These are phyloP conservation scores for Cryptocheilus praepositus DNA, from an alignment of 2,888 invertebrate genomes.

Conservation along the genomic window DNA sequence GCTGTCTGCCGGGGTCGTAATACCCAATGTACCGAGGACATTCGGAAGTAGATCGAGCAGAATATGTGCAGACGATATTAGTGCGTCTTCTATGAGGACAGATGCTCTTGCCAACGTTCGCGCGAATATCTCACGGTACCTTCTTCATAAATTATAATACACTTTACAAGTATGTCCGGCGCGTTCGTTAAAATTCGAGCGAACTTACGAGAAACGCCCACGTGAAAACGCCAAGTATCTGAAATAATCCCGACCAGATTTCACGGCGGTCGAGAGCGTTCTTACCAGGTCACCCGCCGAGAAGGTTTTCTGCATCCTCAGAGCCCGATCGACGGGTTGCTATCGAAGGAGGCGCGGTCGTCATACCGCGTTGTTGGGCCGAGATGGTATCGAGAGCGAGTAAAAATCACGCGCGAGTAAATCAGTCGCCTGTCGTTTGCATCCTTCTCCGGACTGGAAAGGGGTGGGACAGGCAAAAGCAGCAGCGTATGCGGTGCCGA, in stretches of 20 bases:
- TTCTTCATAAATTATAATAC: no score
- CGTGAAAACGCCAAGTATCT: no score
- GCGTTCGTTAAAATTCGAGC: no score
- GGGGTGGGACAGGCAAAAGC: constrained; percentile 29
- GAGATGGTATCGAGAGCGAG: constrained; percentile 50
- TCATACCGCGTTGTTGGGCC: constrained; percentile 23
- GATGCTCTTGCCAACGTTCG: no score
- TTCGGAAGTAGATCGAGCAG: no score
- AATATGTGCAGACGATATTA: no score
- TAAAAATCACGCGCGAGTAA: constrained; percentile 66
- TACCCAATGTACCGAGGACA: no score
- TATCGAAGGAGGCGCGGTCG: constrained; percentile 39
- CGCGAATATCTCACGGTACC: no score
- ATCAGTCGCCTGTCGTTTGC: constrained; percentile 71
- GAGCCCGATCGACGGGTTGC: constrained; percentile 26
- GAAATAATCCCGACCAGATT: constrained; percentile 1
- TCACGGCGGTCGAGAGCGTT: constrained; percentile 9
- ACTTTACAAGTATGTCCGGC: no score
- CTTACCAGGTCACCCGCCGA: constrained; percentile 21
- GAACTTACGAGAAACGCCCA: no score
- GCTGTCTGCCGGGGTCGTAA: no score
- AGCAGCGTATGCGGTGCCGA: constrained; percentile 29
- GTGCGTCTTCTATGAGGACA: no score
- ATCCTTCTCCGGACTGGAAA: constrained; percentile 53
- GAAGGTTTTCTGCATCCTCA: constrained; percentile 48